These are phyloP conservation scores for Drosophila formosana DNA, from an alignment of 2,888 invertebrate species.

Conservation along the genomic window DNA sequence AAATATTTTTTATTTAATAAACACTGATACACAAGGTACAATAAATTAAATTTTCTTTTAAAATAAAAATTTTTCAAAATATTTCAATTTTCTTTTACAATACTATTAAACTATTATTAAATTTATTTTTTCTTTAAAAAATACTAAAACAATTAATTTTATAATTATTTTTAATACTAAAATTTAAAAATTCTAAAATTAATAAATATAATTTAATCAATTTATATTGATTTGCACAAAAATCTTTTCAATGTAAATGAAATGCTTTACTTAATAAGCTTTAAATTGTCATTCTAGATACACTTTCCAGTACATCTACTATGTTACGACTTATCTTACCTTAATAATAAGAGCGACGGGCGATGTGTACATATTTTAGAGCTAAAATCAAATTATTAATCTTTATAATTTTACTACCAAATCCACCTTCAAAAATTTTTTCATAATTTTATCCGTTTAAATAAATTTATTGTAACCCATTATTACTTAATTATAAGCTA, in stretches of 20 bases:
- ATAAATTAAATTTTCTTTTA: slow-evolving; percentile 87
- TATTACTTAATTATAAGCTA: slow-evolving; percentile 88
- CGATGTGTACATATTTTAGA: slow-evolving; percentile 91
- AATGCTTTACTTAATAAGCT: slow-evolving; percentile 87
- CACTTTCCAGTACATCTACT: slow-evolving; percentile 92
- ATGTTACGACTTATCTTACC: slow-evolving; percentile 93
- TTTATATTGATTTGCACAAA: slow-evolving; percentile 85
- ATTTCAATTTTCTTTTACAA: slow-evolving; percentile 87
- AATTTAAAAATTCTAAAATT: slow-evolving; percentile 70
- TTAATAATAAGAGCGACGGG: slow-evolving; percentile 90
- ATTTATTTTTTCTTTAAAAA: slow-evolving; percentile 86
- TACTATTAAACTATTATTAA: slow-evolving; percentile 87
- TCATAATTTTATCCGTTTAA: slow-evolving; percentile 85
- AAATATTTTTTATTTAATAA: slow-evolving; percentile 86
- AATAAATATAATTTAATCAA: slow-evolving; percentile 81
- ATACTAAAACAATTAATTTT: slow-evolving; percentile 85
- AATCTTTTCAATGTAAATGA: slow-evolving; percentile 89
- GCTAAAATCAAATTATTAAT: slow-evolving; percentile 87
- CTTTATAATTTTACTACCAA: slow-evolving; percentile 88
- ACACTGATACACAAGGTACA: slow-evolving; percentile 92
- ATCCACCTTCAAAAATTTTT: slow-evolving; percentile 87
- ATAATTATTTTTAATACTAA: slow-evolving; percentile 85
- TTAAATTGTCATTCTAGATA: slow-evolving; percentile 88
- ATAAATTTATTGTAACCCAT: slow-evolving; percentile 89
- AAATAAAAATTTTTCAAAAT: slow-evolving; percentile 85